Evolutionary conservation across 1,140 invertebrate genomes (phyloP).

Genomic region (Brachionus plicatilis): DNA sequence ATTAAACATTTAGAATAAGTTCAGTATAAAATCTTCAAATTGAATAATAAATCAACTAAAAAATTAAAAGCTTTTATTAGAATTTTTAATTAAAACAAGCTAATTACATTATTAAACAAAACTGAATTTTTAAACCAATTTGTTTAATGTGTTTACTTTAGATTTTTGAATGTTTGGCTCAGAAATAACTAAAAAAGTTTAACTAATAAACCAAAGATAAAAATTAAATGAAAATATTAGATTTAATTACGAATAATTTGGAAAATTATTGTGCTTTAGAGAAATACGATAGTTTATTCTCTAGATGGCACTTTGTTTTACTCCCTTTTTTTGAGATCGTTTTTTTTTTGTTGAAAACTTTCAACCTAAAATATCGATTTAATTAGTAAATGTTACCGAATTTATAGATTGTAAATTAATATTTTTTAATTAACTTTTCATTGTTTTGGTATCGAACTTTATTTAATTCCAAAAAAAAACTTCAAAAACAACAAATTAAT

Average conservation of each 20-base stretch:
- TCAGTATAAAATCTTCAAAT: neutral
- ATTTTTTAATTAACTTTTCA: conserved; percentile 29
- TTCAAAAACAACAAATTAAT: neutral
- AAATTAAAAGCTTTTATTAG: neutral
- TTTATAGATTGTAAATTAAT: conserved; percentile 5
- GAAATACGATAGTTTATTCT: neutral
- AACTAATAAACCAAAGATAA: neutral
- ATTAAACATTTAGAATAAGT: too few relatives aligned
- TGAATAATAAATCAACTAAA: neutral
- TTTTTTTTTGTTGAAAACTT: conserved; percentile 6
- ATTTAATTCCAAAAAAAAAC: neutral
- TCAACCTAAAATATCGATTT: neutral
- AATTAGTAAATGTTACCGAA: neutral
- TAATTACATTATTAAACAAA: neutral
- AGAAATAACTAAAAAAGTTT: neutral
- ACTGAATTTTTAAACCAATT: neutral
- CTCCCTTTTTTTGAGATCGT: neutral
- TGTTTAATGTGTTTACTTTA: neutral
- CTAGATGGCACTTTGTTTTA: neutral
- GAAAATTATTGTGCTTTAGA: neutral
- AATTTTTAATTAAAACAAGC: neutral
- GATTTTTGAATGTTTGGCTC: neutral
- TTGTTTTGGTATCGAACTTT: neutral
- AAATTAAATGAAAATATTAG: neutral
- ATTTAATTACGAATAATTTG: neutral